A percentile compares a stretch with the other conserved stretches of the same genome.
These are phyloP conservation scores for Tympanoctomys barrerae DNA, from an alignment of 2,797 vertebrate species.

Conservation along the genomic window DNA sequence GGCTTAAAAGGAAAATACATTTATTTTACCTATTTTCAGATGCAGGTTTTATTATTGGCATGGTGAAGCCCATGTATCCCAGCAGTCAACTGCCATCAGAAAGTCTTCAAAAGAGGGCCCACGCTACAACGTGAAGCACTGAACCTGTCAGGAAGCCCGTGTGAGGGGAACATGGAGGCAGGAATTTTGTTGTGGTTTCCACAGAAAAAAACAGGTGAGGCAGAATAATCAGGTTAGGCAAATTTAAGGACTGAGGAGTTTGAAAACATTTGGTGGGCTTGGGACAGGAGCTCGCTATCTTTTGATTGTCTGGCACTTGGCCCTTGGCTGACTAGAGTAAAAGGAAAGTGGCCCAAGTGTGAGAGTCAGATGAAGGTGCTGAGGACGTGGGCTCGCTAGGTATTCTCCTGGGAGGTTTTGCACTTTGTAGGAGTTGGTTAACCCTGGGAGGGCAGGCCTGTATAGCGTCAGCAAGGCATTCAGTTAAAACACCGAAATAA, in stretches of 20 bases:
- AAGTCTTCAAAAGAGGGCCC: not conserved
- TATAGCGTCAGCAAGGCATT: not conserved
- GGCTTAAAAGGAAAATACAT: not conserved
- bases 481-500: slow-evolving; percentile 38
- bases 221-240: not conserved
- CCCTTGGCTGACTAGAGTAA: not conserved
- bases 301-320: not conserved
- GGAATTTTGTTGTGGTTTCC: not conserved
- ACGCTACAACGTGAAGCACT: not conserved
- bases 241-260: not conserved
- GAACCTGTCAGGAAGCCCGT: not conserved
- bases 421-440: not conserved
- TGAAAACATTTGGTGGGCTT: not conserved
- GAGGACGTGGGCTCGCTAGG: not conserved
- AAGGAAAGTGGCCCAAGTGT: not conserved
- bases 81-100: not conserved
- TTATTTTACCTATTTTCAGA: not conserved
- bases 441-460: not conserved
- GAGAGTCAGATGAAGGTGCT: not conserved
- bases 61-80: not conserved
- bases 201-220: not conserved
- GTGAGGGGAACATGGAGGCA: not conserved
- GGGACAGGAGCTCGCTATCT: not conserved
- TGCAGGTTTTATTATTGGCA: slow-evolving; percentile 5
- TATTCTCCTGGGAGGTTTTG: not conserved